Conservation (phyloP, 1,140 invertebrate species). For the Bombus confusus region DNA sequence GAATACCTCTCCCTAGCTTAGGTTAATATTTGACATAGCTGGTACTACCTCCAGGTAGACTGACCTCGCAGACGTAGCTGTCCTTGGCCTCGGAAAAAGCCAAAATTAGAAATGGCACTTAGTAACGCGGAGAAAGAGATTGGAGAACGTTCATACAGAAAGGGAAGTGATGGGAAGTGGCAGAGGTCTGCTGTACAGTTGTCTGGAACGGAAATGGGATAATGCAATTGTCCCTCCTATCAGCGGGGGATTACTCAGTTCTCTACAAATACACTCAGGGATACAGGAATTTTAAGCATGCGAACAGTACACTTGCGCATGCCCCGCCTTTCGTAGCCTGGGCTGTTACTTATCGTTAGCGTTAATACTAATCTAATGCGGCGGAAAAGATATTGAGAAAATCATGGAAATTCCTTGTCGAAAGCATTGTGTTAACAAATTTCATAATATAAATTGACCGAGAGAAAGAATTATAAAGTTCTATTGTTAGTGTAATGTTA, state of each 20-base stretch:
- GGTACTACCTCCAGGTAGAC: background rate
- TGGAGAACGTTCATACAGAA: background rate
- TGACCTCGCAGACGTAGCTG: constrained; percentile 5
- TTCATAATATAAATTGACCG: no score
- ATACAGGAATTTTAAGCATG: background rate
- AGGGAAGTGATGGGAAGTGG: background rate
- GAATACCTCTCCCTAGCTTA: no score
- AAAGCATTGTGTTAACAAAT: no score
- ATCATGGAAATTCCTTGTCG: background rate
- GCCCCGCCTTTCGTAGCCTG: background rate
- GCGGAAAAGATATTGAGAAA: background rate
- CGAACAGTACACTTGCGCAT: background rate
- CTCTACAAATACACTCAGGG: background rate
- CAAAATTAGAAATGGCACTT: constrained; percentile 31
- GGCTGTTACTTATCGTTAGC: background rate
- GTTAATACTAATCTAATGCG: background rate
- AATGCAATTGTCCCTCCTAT: constrained; percentile 29
- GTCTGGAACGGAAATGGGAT: constrained; percentile 28
- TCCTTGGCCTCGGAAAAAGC: constrained; percentile 24
- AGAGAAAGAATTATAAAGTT: no score
- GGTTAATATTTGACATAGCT: background rate
- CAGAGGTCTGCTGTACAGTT: background rate
- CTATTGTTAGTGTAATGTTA: no score
- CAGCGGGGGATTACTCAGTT: constrained; percentile 19
- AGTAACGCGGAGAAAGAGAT: constrained; percentile 6